Evolutionary conservation across 2,888 invertebrate genomes (phyloP).

Genomic region (Lydus trimaculatus): DNA sequence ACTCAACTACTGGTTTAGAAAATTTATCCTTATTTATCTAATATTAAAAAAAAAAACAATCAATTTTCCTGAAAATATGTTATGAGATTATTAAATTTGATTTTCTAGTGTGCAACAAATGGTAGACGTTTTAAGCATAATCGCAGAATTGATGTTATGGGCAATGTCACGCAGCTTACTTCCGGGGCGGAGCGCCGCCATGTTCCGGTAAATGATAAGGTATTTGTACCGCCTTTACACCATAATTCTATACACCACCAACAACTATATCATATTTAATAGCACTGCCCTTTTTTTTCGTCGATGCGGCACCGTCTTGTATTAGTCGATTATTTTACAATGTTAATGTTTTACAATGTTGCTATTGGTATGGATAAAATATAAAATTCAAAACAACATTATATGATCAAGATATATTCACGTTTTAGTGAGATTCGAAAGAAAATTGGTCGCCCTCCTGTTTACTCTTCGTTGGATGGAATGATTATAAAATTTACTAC

Average conservation of each 20-base stretch:
- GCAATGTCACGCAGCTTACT: slow-evolving; percentile 52
- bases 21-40: not conserved
- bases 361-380: not conserved
- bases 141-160: slow-evolving; percentile 31
- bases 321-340: not conserved
- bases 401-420: not conserved
- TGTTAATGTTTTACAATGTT: not conserved
- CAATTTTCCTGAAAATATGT: not conserved
- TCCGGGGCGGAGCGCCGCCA: slow-evolving; percentile 58
- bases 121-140: not conserved
- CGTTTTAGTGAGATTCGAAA: not conserved
- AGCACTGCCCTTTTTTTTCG: not conserved
- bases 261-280: slow-evolving; percentile 30
- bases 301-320: not conserved
- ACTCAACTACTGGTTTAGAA: too few species aligned
- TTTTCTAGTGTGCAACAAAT: not conserved
- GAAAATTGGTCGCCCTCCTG: not conserved
- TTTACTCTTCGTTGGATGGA: not conserved
- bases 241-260: slow-evolving; percentile 34
- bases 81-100: slow-evolving; percentile 2
- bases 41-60: not conserved
- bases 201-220: slow-evolving; percentile 54
- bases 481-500: slow-evolving; percentile 23
- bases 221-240: slow-evolving; percentile 55
- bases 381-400: not conserved